Evolutionary conservation across 2,888 invertebrate genomes (phyloP), one percentile per base, ranked within the genome.

Genomic region (Shargacucullia verbasci): DNA sequence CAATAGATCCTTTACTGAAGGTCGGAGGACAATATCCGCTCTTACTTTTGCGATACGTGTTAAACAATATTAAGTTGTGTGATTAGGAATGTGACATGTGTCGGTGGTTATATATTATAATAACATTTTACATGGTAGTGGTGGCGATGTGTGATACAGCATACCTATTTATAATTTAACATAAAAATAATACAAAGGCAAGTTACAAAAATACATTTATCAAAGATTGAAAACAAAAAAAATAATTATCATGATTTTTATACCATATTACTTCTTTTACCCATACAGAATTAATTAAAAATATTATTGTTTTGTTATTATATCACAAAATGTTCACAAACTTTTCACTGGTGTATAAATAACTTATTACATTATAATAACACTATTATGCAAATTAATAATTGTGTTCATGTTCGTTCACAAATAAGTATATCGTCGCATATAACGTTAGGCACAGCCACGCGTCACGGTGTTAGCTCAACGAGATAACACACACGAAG

Each of bases 251-350:
- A 4, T 9, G 29, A n/a, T n/a, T 9, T 7, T 29, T 6, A 20
- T 34, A 45, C 20, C 8, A 31, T 5, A 14, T 40, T 15, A 40
- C n/a, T n/a, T n/a, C n/a, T n/a, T n/a, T 52, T 40, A 7, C 27
- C 10, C 20, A 20, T 4, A 20, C 20, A 3, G 9, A 6, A 35
- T 40, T 20, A 29, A 14, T 37, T 29, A 27, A 14, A 1, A 12
- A 13, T 27, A 45, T 31, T 38, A 53, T 49, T 69, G 62, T 56
- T 43, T 45, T 47, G 50, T 63, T 4, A 29, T 66, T 29, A 29
- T 66, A 66, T 70, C 70, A 66, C 66, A 66, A 56, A 52, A 9
- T 63, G 44, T 70, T 52, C 56, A 63, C 56, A 70, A 66, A 47
- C 43, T 63, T 33, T 47, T 56, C 50, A 37, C 50, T 35, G 41